Evolutionary conservation across 2,113 vertebrate genomes (phyloP).

Genomic region (Loxodonta africana): DNA sequence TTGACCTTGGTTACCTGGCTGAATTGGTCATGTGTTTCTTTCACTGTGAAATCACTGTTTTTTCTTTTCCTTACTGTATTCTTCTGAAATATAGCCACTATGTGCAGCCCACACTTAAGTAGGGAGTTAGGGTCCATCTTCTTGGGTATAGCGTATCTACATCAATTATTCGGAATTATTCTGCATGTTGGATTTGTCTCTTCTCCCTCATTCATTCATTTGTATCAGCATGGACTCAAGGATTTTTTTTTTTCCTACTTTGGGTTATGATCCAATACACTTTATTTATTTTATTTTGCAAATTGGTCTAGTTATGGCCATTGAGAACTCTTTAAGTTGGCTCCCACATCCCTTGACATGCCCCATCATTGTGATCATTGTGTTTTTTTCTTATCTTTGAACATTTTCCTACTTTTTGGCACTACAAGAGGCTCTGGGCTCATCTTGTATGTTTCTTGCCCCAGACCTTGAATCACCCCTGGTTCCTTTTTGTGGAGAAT

Average conservation of each 20-base stretch:
- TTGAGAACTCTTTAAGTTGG: background rate
- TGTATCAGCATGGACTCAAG: background rate
- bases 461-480: background rate
- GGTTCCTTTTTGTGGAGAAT: background rate
- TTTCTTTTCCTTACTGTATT: background rate
- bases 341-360: background rate
- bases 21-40: background rate
- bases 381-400: background rate
- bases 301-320: background rate
- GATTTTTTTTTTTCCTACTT: background rate
- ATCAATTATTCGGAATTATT: background rate
- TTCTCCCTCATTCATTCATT: background rate
- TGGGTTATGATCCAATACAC: background rate
- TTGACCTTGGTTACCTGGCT: background rate
- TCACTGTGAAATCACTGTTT: background rate
- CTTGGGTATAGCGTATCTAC: background rate
- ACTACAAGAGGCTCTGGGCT: background rate
- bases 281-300: background rate
- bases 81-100: background rate
- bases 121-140: background rate
- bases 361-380: background rate
- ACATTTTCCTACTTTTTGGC: background rate
- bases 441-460: background rate
- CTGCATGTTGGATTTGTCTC: background rate
- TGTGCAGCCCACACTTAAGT: too few species aligned